Percentiles rank a stretch among this genome's conserved stretches.
These are phyloP conservation scores for Ceratina calcarata DNA, from an alignment of 1,140 invertebrate genomes.

Conservation along the genomic window DNA sequence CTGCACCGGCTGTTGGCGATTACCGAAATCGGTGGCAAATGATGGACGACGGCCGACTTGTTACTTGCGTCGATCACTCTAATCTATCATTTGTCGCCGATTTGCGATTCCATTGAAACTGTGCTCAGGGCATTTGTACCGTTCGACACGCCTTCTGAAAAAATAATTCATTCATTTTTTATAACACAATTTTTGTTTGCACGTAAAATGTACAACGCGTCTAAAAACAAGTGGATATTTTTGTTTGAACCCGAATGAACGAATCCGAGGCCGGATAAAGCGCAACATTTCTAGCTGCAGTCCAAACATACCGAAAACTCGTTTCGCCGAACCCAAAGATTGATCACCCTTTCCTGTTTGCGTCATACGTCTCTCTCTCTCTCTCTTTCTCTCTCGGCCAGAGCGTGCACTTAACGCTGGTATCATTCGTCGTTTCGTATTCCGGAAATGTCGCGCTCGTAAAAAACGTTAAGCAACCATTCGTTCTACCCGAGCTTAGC, in stretches of 20 bases:
- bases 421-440: constrained; percentile 17
- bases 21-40: constrained; percentile 2
- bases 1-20: constrained; percentile 13
- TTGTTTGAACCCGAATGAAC: no score
- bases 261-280: no score
- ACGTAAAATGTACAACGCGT: no score
- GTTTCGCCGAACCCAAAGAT: background rate
- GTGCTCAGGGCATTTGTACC: no score
- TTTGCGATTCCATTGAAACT: no score
- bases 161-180: no score
- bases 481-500: constrained; percentile 9
- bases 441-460: constrained; percentile 10
- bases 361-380: background rate
- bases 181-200: no score
- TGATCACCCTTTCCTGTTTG: background rate
- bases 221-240: no score
- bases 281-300: background rate
- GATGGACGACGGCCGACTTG: constrained; percentile 14
- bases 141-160: no score
- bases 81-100: background rate
- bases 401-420: background rate
- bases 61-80: background rate
- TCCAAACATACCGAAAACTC: background rate
- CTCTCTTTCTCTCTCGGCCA: no score
- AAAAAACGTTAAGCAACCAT: constrained; percentile 25